Conservation (phyloP, 1,140 invertebrate genomes). For the Drosophila auraria region DNA sequence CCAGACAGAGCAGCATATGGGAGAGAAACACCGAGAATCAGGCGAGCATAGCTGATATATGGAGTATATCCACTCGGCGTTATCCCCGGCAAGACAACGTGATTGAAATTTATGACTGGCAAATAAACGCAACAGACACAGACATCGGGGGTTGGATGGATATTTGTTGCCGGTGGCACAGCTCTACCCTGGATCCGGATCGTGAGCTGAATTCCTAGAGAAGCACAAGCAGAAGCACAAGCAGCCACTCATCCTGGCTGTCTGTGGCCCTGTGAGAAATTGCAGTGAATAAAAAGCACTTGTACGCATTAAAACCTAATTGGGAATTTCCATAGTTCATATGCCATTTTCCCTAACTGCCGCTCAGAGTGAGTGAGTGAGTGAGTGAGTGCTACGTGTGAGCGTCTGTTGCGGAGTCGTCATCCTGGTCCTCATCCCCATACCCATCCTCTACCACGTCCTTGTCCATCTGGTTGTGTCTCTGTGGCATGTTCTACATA, state of each 20-base stretch:
- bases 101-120: conserved; percentile 83
- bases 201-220: conserved; percentile 65
- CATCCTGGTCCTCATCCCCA: neutral
- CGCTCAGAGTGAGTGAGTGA: conserved; percentile 7
- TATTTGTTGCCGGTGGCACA: conserved; percentile 3
- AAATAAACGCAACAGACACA: conserved; percentile 68
- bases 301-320: conserved; percentile 83
- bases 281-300: conserved; percentile 83
- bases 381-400: conserved; percentile 32
- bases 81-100: conserved; percentile 80
- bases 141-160: conserved; percentile 15
- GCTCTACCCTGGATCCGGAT: conserved; percentile 32
- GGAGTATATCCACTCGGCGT: conserved; percentile 79
- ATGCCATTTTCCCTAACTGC: conserved; percentile 74
- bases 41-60: conserved; percentile 56
- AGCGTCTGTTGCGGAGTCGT: conserved; percentile 15
- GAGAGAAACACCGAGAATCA: conserved; percentile 33
- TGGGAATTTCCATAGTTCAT: conserved; percentile 84
- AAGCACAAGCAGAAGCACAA: neutral
- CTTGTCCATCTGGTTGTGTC: conserved; percentile 39
- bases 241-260: conserved; percentile 7
- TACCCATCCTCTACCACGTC: neutral
- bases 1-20: conserved; percentile 55
- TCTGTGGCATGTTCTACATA: conserved; percentile 79
- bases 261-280: conserved; percentile 67